Base-by-base conservation (phyloP, 1,140 invertebrate genomes). In the Drosophila malerkotliana region DNA sequence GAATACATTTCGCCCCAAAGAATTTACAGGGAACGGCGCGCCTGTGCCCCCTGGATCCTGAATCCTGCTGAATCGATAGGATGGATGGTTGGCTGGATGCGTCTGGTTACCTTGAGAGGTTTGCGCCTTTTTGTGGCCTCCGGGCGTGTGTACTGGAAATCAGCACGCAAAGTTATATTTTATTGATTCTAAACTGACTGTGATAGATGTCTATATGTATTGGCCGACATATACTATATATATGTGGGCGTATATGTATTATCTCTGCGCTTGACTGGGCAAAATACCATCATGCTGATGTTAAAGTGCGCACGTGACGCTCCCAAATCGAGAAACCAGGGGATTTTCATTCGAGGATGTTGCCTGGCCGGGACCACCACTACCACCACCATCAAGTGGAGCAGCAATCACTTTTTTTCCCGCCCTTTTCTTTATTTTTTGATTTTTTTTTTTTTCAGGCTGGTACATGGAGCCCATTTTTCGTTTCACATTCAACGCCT, bases 151-250 rank as follows among this genome's bases (percentile, higher is more conserved):
- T 54, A 52, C 52, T 67, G 62, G 8, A 87, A 87, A 87, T 87
- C 83, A 87, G 82, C 82, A 87, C 82, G 78, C 75, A 82, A 88
- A 87, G 83, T 87, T 82, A 87, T 87, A 78, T 87, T 87, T 87
- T 87, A 87, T 87, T 87, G 82, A 87, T 87, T 87, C 78, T 82
- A 76, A 87, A 82, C 78, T 71, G 83, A 88, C 82, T 87, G 66
- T 87, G 82, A 85, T 85, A 66, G 85, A 76, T 76, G 73, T 39
- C 14, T 54, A 15, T 56, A 14, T 55, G 47, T 37, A 48, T 21
- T 30, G 47, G 39, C 59, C 8, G 10, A 39, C 14, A 15, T 18
- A 7, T 5, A 26, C 32, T 14, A 5, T 5, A 26, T 41, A 21
- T 5, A 30, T 57, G 47, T 30, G 8, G 26, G 26, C 12, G 28